phyloP scores from a whole-genome alignment of 2,888 invertebrate species.

The Meganola albula region DNA sequence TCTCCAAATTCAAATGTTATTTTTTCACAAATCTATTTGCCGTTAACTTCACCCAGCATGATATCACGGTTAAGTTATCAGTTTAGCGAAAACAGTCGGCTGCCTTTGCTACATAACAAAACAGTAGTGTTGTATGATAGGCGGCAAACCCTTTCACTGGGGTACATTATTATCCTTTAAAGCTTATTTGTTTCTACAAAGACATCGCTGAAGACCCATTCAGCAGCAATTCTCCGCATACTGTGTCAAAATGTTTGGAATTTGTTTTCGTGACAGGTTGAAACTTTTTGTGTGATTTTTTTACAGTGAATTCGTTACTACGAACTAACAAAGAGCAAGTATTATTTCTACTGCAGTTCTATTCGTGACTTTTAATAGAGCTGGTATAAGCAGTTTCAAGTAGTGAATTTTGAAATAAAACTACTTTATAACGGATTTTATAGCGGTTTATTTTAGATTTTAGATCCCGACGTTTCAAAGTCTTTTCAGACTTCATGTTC shows the following conservation, averaged over 20 bases:
- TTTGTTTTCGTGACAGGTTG: slow-evolving; percentile 48
- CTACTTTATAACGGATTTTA: no score
- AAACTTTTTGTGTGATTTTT: slow-evolving; percentile 16
- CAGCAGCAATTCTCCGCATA: slow-evolving; percentile 18
- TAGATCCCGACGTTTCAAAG: no score
- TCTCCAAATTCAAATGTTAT: no score
- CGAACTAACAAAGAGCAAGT: no score
- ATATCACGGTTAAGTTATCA: slow-evolving; percentile 3
- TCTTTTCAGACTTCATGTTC: no score
- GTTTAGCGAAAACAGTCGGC: slow-evolving; percentile 18
- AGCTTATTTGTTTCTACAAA: slow-evolving; percentile 42
- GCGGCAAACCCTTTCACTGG: slow-evolving; percentile 38
- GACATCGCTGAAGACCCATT: slow-evolving; percentile 41
- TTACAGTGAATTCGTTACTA: not conserved
- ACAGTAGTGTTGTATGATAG: slow-evolving; percentile 38
- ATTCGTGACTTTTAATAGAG: no score
- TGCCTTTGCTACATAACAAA: slow-evolving; percentile 15
- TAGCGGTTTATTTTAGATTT: no score
- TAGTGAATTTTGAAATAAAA: no score
- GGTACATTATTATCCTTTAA: slow-evolving; percentile 33
- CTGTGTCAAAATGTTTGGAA: slow-evolving; percentile 53
- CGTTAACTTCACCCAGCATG: slow-evolving; percentile 4
- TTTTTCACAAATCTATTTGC: no score
- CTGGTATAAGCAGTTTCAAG: no score
- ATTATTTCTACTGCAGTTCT: no score